Conservation (phyloP, 2,113 vertebrate species). For the Cyanoderma ruficeps region DNA sequence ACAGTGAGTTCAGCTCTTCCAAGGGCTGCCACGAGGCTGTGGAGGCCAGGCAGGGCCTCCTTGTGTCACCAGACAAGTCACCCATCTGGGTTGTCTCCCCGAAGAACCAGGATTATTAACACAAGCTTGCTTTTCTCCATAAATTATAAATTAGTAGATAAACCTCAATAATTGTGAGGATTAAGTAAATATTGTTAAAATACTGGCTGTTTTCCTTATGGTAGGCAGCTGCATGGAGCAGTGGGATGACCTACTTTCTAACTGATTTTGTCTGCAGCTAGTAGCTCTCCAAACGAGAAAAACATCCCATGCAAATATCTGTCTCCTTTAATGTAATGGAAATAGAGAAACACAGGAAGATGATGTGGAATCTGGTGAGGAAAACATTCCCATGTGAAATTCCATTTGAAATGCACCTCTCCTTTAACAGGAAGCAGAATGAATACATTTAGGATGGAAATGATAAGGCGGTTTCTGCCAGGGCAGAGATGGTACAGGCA, state of each 20-base stretch:
- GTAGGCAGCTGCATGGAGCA: background rate
- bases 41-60: background rate
- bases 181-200: background rate
- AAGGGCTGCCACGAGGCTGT: fast-evolving
- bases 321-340: background rate
- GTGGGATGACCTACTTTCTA: background rate
- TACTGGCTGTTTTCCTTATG: background rate
- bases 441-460: conserved; percentile 5
- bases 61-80: background rate
- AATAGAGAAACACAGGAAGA: background rate
- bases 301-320: conserved; percentile 13
- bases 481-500: background rate
- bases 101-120: fast-evolving
- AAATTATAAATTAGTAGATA: background rate
- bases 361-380: background rate
- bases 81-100: background rate
- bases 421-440: background rate
- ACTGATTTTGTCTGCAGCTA: conserved; percentile 9
- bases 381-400: conserved; percentile 5
- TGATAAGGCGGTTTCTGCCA: background rate
- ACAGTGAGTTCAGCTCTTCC: background rate
- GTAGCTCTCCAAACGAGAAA: background rate
- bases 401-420: background rate
- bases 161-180: background rate
- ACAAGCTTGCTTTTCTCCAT: background rate